Conservation (phyloP, 2,797 vertebrate species). For the Argyrosomus regius region DNA sequence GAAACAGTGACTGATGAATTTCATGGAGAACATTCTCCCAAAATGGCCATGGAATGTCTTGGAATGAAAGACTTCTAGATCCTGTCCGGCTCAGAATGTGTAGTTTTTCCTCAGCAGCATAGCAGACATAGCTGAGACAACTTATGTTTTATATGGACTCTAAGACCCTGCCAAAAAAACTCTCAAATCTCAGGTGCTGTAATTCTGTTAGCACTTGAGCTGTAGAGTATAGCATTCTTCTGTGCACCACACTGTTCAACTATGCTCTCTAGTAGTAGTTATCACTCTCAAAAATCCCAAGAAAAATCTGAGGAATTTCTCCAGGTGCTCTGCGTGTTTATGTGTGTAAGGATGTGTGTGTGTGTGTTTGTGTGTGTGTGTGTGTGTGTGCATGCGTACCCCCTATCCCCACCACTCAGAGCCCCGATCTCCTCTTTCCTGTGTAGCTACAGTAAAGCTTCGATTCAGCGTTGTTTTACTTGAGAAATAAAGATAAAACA, state of each 20-base stretch:
- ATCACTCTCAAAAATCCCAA: slow-evolving; percentile 73
- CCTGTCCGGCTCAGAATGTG: slow-evolving; percentile 20
- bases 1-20: slow-evolving; percentile 34
- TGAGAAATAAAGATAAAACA: background rate
- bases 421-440: slow-evolving; percentile 36
- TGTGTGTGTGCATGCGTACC: slow-evolving; percentile 34
- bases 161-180: background rate
- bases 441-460: slow-evolving; percentile 18
- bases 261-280: slow-evolving; percentile 56
- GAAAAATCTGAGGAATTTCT: slow-evolving; percentile 82
- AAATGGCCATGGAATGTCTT: slow-evolving; percentile 40
- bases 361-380: too few species aligned
- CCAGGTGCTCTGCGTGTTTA: slow-evolving; percentile 63
- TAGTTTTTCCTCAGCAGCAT: slow-evolving; percentile 29
- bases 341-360: slow-evolving; percentile 43
- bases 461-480: background rate
- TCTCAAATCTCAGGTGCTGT: slow-evolving; percentile 32
- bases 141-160: slow-evolving; percentile 24
- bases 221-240: slow-evolving; percentile 46
- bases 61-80: slow-evolving; percentile 25
- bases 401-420: slow-evolving; percentile 15
- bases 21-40: slow-evolving; percentile 10
- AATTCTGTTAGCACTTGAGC: slow-evolving; percentile 41
- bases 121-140: slow-evolving; percentile 44
- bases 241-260: slow-evolving; percentile 28